phyloP scores from a whole-genome alignment of 1,140 invertebrate genomes.

The Hesperophylax magnus region DNA sequence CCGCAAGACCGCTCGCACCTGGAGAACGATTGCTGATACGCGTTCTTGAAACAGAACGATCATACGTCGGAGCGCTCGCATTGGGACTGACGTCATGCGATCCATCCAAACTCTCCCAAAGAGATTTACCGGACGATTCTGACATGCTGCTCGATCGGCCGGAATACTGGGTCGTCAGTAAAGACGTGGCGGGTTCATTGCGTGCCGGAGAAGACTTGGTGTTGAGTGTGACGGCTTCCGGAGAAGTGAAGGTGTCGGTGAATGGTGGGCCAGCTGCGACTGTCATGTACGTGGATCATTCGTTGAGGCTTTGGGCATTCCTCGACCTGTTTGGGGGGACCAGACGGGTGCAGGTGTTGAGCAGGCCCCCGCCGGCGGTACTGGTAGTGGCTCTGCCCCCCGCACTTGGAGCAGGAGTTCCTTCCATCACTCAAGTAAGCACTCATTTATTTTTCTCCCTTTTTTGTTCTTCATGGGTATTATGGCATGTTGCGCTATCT shows the following conservation, averaged over 20 bases:
- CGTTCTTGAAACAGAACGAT: constrained; percentile 86
- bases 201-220: constrained; percentile 91
- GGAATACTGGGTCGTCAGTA: constrained; percentile 97
- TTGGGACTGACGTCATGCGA: constrained; percentile 96
- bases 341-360: constrained; percentile 78
- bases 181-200: constrained; percentile 89
- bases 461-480: too few species aligned
- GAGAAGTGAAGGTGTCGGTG: constrained; percentile 69
- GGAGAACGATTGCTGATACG: constrained; percentile 91
- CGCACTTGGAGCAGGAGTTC: constrained; percentile 40
- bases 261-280: constrained; percentile 86
- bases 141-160: constrained; percentile 93
- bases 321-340: constrained; percentile 97
- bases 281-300: constrained; percentile 96
- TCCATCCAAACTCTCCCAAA: constrained; percentile 79
- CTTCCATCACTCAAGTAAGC: constrained; percentile 10
- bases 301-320: constrained; percentile 91
- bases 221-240: constrained; percentile 82
- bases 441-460: too few species aligned
- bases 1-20: constrained; percentile 84
- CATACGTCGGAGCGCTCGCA: constrained; percentile 90
- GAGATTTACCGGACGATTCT: constrained; percentile 92
- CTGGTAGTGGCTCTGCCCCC: constrained; percentile 84
- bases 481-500: too few species aligned
- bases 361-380: constrained; percentile 71